phyloP scores from a whole-genome alignment of 1,140 invertebrate genomes.

The Drosophila insularis region DNA sequence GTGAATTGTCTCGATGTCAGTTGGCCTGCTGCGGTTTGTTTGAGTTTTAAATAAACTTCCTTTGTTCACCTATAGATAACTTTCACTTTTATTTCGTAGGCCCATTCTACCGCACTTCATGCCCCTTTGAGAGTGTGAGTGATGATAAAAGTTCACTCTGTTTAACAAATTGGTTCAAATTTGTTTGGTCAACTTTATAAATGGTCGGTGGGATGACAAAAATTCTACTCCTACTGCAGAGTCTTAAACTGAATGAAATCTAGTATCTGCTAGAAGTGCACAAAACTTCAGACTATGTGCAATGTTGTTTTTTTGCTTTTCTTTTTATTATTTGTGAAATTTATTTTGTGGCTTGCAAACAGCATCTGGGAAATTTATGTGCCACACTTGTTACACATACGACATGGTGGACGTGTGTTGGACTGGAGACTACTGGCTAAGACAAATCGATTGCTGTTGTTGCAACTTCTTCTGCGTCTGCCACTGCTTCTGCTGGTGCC shows the following conservation, averaged over 20 bases:
- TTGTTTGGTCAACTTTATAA: constrained; percentile 21
- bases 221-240: neutral
- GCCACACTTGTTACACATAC: constrained; percentile 72
- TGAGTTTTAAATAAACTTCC: constrained; percentile 1
- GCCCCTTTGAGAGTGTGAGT: neutral
- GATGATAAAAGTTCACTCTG: constrained; percentile 11
- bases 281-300: constrained; percentile 10
- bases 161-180: constrained; percentile 19
- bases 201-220: neutral
- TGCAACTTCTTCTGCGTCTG: constrained; percentile 37
- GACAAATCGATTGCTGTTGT: constrained; percentile 66
- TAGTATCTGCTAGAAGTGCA: constrained; percentile 9
- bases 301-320: neutral
- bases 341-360: constrained; percentile 28
- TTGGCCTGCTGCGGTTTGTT: neutral
- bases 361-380: constrained; percentile 55
- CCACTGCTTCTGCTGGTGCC: neutral
- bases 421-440: constrained; percentile 35
- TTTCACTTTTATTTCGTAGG: constrained; percentile 12
- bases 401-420: constrained; percentile 58
- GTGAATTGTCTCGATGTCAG: constrained; percentile 1
- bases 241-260: constrained; percentile 15
- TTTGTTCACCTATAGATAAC: neutral
- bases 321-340: constrained; percentile 10
- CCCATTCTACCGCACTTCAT: neutral